Evolutionary conservation across 2,113 vertebrate species (phyloP).

Genomic region (Silurus glanis): DNA sequence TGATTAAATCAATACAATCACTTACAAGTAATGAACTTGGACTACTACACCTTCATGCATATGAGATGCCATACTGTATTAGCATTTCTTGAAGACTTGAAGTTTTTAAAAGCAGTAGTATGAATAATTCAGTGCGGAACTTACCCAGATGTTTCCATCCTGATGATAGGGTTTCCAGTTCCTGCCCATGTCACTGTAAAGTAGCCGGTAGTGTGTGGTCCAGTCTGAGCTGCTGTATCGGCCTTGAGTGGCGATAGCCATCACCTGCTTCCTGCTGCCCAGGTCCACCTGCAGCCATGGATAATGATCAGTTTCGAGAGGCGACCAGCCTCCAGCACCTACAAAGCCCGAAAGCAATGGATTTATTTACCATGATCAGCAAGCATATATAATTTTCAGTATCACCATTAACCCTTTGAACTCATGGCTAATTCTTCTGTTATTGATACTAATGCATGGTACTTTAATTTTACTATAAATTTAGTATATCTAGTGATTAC

Average conservation of each 20-base stretch:
- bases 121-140: conserved; percentile 49
- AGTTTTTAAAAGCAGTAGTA: background rate
- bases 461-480: background rate
- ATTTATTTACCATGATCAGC: background rate
- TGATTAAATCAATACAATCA: too few species aligned
- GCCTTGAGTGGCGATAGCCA: conserved; percentile 89
- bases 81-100: background rate
- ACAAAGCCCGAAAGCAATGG: background rate
- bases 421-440: background rate
- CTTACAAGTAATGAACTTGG: too few species aligned
- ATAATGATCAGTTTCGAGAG: conserved; percentile 92
- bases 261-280: conserved; percentile 86
- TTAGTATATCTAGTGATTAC: background rate
- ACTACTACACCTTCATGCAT: background rate
- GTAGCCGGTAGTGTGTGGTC: conserved; percentile 91
- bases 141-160: conserved; percentile 97
- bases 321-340: conserved; percentile 98
- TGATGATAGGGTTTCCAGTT: conserved; percentile 98
- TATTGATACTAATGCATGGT: background rate
- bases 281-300: conserved; percentile 98
- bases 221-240: conserved; percentile 98
- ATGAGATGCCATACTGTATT: background rate
- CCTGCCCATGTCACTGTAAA: conserved; percentile 91
- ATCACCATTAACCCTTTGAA: background rate
- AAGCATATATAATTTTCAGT: background rate